Evolutionary conservation across 23 tunicate species (phyloP).

Genomic region (Halocynthia roretzi): DNA sequence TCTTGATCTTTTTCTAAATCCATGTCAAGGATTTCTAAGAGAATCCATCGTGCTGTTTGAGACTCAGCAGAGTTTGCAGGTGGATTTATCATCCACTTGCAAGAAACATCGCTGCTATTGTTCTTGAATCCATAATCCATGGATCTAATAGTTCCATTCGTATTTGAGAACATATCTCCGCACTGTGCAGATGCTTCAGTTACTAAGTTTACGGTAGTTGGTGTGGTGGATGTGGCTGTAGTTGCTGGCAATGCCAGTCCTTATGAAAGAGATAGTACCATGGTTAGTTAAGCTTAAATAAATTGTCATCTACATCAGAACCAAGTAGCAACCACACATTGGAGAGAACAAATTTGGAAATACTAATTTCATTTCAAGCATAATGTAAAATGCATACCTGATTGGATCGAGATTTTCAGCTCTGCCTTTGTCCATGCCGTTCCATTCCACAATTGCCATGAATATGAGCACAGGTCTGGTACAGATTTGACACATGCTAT

Average conservation of each 20-base stretch:
- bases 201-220: too few species aligned
- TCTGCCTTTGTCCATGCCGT: conserved; percentile 5
- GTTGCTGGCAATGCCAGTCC: background rate
- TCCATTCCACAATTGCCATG: conserved; percentile 25
- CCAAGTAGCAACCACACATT: too few species aligned
- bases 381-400: too few species aligned
- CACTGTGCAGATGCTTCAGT: background rate
- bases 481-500: conserved; percentile 6
- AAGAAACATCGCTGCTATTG: background rate
- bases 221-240: background rate
- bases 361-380: too few species aligned
- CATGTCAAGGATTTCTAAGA: background rate
- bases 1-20: background rate
- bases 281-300: too few species aligned
- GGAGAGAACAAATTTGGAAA: too few species aligned
- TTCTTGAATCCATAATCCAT: background rate
- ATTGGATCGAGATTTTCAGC: background rate
- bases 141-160: background rate
- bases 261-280: background rate
- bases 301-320: too few species aligned
- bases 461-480: conserved; percentile 8
- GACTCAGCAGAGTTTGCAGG: background rate
- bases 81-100: conserved; percentile 4
- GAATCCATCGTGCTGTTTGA: background rate
- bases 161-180: background rate